Percentiles rank a stretch among this genome's conserved stretches.
phyloP scores from a whole-genome alignment of 2,888 invertebrate genomes.

The Ophion ventricosus region DNA sequence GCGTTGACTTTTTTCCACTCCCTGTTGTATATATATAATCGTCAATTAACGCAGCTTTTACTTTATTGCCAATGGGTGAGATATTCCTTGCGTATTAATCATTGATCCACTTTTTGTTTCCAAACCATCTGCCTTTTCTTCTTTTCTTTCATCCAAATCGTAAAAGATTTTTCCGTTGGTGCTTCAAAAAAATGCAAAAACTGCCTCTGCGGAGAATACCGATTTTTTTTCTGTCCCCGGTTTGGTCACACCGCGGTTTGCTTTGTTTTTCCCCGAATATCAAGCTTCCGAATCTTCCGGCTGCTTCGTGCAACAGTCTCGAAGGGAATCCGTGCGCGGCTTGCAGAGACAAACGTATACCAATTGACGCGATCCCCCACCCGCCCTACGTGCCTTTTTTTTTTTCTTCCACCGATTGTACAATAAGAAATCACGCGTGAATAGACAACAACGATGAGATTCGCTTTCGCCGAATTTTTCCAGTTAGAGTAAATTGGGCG shows the following conservation, averaged over 20 bases:
- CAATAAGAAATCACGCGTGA: constrained; percentile 26
- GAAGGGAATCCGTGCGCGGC: background rate
- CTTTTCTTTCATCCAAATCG: constrained; percentile 12
- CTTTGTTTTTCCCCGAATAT: background rate
- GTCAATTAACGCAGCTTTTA: background rate
- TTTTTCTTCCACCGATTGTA: constrained; percentile 41
- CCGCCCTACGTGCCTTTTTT: constrained; percentile 50
- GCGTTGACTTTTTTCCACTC: background rate
- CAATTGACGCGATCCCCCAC: constrained; percentile 17
- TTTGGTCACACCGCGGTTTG: background rate
- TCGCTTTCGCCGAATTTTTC: background rate
- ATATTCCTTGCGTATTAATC: constrained; percentile 10
- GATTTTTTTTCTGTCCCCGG: background rate
- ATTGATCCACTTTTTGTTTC: constrained; percentile 3
- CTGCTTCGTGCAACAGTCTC: background rate
- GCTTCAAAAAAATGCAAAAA: constrained; percentile 62
- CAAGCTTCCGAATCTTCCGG: too few relatives aligned
- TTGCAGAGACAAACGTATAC: background rate
- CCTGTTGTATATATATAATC: background rate
- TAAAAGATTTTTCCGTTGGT: constrained; percentile 67
- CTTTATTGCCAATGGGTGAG: background rate
- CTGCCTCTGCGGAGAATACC: constrained; percentile 54
- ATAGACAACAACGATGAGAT: background rate
- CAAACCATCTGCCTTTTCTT: constrained; percentile 17
- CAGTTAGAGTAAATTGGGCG: background rate